Evolutionary conservation across 2,888 invertebrate species (phyloP).

Genomic region (Zhengitettix transpicula): DNA sequence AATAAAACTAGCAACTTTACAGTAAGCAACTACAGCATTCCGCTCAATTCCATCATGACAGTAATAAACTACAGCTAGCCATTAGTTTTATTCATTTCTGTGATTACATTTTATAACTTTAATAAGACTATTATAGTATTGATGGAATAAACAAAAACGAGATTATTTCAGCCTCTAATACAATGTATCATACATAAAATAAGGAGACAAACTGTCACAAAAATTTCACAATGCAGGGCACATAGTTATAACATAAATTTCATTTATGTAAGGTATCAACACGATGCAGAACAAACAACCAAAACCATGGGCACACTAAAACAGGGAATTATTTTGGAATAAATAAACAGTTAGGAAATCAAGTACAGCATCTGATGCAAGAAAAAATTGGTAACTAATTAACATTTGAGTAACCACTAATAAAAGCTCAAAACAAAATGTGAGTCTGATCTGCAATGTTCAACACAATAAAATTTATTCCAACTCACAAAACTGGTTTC

Average conservation of each 20-base stretch:
- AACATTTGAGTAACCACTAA: not conserved
- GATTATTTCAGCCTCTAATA: too few species aligned
- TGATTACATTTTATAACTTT: too few species aligned
- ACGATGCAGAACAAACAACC: not conserved
- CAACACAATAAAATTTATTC: not conserved
- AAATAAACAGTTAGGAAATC: not conserved
- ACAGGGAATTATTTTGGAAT: not conserved
- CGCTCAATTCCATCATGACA: too few species aligned
- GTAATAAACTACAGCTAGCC: too few species aligned
- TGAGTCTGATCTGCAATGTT: not conserved
- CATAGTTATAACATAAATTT: too few species aligned
- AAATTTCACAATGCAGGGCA: too few species aligned
- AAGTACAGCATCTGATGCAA: not conserved
- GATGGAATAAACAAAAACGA: too few species aligned
- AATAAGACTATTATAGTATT: too few species aligned
- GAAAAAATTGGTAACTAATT: not conserved
- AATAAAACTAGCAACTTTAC: not conserved
- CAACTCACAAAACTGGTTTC: not conserved
- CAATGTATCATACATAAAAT: too few species aligned
- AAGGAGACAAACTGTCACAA: too few species aligned
- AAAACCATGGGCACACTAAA: not conserved
- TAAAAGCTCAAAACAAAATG: not conserved
- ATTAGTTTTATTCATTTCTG: too few species aligned
- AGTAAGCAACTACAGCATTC: constrained; percentile 8
- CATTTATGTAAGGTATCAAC: too few species aligned